Evolutionary conservation across 1,140 invertebrate species (phyloP), one percentile per base, ranked within the genome.

Genomic region (Atta colombica): DNA sequence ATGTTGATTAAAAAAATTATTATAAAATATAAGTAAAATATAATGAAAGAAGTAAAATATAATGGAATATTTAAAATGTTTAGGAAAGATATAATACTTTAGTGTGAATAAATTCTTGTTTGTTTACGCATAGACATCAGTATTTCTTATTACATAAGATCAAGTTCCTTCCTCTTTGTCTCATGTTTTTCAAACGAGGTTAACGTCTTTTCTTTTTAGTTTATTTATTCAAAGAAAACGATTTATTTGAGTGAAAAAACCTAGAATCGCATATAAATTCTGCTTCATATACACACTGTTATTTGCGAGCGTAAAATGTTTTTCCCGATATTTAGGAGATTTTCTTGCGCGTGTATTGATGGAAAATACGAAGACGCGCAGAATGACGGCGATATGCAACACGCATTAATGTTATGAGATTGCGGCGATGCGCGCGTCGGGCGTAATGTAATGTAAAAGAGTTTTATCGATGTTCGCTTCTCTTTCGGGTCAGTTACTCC

Each of bases 341-440:
- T 75, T 84, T 51, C 69, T 45, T 5, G 68, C 68, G 21, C 39
- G 68, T 18, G 25, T 74, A 82, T 74, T 69, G 39, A 45, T 45
- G 80, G 39, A 61, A 84, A 84, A 84, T 84, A 84, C 69, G 69
- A 74, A 75, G 80, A 84, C 25, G 55, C 69, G 80, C 66, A 10
- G 71, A 77, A 61, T 60, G 69, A 85, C 35, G 53, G 31, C 6
- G 84, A 72, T 72, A 74, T 66, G 39, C 77, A 84, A 80, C 78
- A 71, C 80, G 87, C 89, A 90, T 90, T 90, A 90, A 71, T 87
- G 88, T 90, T 90, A 90, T 90, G 88, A 90, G 86, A 90, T 90
- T 61, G 88, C 78, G 74, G 21, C 74, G 88, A 90, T 72, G 75
- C 60, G 82, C 60, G 45, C 21, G 75, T 87, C 75, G 75, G 58